Evolutionary conservation across 35 echinoderm and acorn worm genomes (phyloP).

Genomic region (Apostichopus japonicus): DNA sequence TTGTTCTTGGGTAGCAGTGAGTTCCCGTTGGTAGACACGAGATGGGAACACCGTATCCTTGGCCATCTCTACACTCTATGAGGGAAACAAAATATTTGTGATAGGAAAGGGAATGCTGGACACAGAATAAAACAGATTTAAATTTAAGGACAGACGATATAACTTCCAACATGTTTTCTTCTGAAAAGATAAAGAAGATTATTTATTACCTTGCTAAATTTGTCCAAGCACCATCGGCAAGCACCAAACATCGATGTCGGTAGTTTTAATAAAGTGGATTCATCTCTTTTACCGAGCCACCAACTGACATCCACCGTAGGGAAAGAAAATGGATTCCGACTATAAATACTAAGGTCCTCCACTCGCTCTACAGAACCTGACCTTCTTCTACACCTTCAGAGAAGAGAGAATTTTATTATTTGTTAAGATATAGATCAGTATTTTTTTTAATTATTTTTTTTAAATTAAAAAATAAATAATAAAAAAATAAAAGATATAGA

Average conservation of each 20-base stretch:
- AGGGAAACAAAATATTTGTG: neutral
- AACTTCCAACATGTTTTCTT: too few relatives aligned
- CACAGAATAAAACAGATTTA: too few relatives aligned
- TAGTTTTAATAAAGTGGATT: conserved; percentile 32
- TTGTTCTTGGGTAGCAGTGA: conserved; percentile 57
- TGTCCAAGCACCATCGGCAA: conserved; percentile 49
- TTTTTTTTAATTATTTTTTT: too few relatives aligned
- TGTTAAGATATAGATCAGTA: too few relatives aligned
- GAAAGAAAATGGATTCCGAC: neutral
- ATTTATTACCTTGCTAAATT: conserved; percentile 38
- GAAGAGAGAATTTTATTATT: neutral
- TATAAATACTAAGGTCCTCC: conserved; percentile 3
- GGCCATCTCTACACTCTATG: conserved; percentile 52
- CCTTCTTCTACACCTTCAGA: neutral
- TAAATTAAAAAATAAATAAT: too few relatives aligned
- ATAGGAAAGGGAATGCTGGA: too few relatives aligned
- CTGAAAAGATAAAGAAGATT: too few relatives aligned
- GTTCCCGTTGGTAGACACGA: conserved; percentile 53
- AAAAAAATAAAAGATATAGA: too few relatives aligned
- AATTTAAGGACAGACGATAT: too few relatives aligned
- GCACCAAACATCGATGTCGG: conserved; percentile 44
- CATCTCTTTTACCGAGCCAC: conserved; percentile 54
- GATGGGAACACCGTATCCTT: conserved; percentile 67
- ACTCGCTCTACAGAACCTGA: neutral
- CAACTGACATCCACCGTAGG: conserved; percentile 35